A percentile compares a stretch with the other conserved stretches of the same genome.
phyloP scores from a whole-genome alignment of 2,113 vertebrate species.

The Origma solitaria region DNA sequence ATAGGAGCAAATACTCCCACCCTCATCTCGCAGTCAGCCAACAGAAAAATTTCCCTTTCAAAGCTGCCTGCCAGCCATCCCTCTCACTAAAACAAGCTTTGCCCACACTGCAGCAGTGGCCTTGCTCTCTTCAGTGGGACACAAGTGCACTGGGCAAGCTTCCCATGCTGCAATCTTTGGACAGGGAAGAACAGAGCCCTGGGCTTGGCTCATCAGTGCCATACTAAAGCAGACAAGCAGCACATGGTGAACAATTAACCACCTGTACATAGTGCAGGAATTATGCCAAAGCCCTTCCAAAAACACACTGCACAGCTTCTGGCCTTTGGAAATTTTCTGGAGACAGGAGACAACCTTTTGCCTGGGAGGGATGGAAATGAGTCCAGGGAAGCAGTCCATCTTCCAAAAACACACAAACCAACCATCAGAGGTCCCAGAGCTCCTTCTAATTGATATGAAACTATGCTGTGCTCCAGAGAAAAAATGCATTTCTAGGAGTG shows the following conservation, averaged over 20 bases:
- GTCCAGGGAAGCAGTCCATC: neutral
- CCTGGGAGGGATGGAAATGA: neutral
- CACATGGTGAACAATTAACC: neutral
- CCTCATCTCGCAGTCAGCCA: neutral
- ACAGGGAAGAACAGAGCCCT: neutral
- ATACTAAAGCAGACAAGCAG: neutral
- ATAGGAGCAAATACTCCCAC: neutral
- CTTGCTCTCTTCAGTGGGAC: neutral
- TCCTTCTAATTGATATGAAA: neutral
- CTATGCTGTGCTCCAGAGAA: neutral
- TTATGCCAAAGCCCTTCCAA: neutral
- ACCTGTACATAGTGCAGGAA: neutral
- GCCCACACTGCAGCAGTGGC: neutral
- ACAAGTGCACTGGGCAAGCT: rapidly evolving
- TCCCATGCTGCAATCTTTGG: neutral
- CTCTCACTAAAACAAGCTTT: neutral
- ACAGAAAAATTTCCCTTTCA: neutral
- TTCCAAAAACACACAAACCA: neutral
- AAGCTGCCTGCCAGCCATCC: neutral
- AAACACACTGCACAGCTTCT: neutral
- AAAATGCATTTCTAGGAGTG: neutral
- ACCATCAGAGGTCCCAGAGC: neutral
- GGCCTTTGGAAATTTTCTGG: neutral
- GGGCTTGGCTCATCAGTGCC: neutral
- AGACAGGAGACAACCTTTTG: neutral